Evolutionary conservation across 2,113 vertebrate genomes (phyloP).

Genomic region (Brachirus orientalis): DNA sequence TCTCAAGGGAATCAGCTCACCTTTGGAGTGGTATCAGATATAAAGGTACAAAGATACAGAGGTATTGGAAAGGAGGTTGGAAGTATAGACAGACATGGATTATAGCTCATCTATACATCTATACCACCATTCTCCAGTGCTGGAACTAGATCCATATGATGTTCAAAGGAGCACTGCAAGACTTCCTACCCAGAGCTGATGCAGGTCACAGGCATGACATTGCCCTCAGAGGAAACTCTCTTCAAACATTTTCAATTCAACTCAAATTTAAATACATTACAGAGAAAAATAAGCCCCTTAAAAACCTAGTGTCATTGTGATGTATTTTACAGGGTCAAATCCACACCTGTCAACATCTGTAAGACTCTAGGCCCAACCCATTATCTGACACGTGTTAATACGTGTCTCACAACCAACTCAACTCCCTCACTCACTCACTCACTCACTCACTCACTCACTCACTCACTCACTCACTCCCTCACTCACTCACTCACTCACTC

Average conservation of each 20-base stretch:
- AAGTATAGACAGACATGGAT: slow-evolving; percentile 58
- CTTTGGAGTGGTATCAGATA: slow-evolving; percentile 68
- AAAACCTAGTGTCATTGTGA: too few species aligned
- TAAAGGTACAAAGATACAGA: slow-evolving; percentile 44
- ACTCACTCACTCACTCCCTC: too few species aligned
- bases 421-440: too few species aligned
- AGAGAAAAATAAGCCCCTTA: too few species aligned
- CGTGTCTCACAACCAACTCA: too few species aligned
- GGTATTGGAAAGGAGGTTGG: slow-evolving; percentile 51
- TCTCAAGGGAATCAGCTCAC: slow-evolving; percentile 47
- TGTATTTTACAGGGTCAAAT: too few species aligned
- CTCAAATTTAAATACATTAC: too few species aligned
- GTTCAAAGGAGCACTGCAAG: slow-evolving; percentile 61
- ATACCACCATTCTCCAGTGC: slow-evolving; percentile 54
- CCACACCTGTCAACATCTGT: too few species aligned
- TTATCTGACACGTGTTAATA: too few species aligned
- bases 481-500: too few species aligned
- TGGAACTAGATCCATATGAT: slow-evolving; percentile 59
- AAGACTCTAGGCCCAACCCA: too few species aligned
- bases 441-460: too few species aligned
- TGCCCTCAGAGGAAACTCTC: neutral
- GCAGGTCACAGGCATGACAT: slow-evolving; percentile 21
- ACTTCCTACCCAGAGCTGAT: slow-evolving; percentile 36
- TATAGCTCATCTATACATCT: slow-evolving; percentile 71
- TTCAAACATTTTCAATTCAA: neutral